Evolutionary conservation across 2,888 invertebrate genomes (phyloP), one percentile per base, ranked within the genome.

Genomic region (Gerosis bhagava): DNA sequence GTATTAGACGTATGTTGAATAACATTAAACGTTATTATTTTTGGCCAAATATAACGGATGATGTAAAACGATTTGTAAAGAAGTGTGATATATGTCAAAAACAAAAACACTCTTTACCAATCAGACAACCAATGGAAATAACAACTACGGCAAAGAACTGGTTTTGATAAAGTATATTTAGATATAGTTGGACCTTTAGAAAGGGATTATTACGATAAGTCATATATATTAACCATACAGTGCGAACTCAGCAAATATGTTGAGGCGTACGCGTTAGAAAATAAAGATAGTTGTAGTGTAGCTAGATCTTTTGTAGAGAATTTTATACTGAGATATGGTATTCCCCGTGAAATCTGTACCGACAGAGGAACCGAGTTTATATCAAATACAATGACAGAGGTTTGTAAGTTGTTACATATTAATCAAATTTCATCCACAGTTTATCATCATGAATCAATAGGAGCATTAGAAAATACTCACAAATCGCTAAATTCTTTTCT

Each of bases 101-200:
- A 22, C 16, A 31, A 21, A 58, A 55, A 44, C 24, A 46, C 12
- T 46, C 46, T 10, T n/a, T 8, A 21, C 12, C 4, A 2, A 39
- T 19, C 8, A 46, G 39, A 21, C 35, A 53, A 34, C 54, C 54
- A n/a, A 53, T 57, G 54, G 15, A 4, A 1, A 49, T 53, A 8
- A 57, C 54, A 7, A 26, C 49, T 5, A 57, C 51, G 5, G 57
- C 53, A 3, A 15, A 40, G n/a, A 10, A 21, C 42, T 5, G 50
- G 51, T 3, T 53, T 58, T 21, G 46, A 56, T 19, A 56, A 58
- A 32, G 40, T 53, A 16, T 56, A 36, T 43, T 28, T 53, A n/a
- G 55, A 55, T 22, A 17, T 54, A 12, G 45, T 57, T 10, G 53
- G 55, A 3, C 55, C 55, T 4, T 37, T 58, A 24, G 44, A 50